A percentile compares a stretch with the other conserved stretches of the same genome.
These are phyloP conservation scores for Pseudachorutes palmiensis DNA, from an alignment of 1,140 invertebrate genomes.

Conservation along the genomic window DNA sequence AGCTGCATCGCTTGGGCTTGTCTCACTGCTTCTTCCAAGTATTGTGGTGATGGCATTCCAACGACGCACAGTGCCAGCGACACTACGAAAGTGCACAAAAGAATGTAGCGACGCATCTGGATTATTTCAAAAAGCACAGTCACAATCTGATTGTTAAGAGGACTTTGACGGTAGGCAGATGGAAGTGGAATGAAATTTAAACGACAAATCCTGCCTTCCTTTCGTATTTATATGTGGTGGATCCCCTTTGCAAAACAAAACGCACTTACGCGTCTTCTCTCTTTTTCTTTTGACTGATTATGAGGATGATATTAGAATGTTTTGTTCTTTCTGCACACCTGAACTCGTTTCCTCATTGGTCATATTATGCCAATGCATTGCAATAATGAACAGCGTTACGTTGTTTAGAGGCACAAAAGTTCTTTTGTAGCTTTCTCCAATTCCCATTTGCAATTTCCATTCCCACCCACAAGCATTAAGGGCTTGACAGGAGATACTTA, in stretches of 20 bases:
- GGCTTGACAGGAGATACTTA: background rate
- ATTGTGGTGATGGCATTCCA: slow-evolving; percentile 24
- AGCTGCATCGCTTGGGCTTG: slow-evolving; percentile 34
- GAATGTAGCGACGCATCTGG: slow-evolving; percentile 2
- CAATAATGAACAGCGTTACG: background rate
- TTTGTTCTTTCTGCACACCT: background rate
- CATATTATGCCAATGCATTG: background rate
- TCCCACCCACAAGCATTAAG: background rate
- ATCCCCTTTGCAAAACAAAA: background rate
- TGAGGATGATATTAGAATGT: background rate
- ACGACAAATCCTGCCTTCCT: background rate
- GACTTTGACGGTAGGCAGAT: background rate
- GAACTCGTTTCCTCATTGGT: too few species aligned
- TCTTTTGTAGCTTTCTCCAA: too few species aligned
- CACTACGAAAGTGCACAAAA: slow-evolving; percentile 14
- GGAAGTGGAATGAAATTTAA: slow-evolving; percentile 13
- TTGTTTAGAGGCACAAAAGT: too few species aligned
- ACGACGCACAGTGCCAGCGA: background rate
- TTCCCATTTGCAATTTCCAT: too few species aligned
- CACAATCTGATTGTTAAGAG: slow-evolving; percentile 5
- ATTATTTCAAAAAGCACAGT: slow-evolving; percentile 9
- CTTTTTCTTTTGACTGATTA: background rate
- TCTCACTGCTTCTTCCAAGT: slow-evolving; percentile 33
- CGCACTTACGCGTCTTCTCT: background rate
- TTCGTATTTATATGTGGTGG: slow-evolving; percentile 21